These are phyloP conservation scores for Meriones psammophilus DNA, from an alignment of 2,797 vertebrate genomes.

Conservation along the genomic window DNA sequence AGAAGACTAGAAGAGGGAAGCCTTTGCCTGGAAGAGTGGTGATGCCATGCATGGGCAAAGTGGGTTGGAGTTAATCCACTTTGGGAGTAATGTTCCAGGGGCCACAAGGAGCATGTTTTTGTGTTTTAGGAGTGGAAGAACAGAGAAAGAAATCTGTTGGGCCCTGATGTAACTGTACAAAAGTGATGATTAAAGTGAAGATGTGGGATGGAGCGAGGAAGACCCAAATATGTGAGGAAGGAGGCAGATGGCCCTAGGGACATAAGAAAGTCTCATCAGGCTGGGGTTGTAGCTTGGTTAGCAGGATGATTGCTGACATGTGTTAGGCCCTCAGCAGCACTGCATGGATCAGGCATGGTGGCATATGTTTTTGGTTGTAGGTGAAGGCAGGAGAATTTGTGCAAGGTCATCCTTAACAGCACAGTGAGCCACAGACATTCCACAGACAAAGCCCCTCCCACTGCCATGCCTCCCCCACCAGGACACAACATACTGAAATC, in stretches of 20 bases:
- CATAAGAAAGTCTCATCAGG: not conserved
- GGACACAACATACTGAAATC: not conserved
- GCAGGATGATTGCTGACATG: no score
- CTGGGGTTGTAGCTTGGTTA: not conserved
- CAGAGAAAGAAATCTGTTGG: not conserved
- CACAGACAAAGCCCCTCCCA: not conserved
- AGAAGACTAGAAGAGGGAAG: not conserved
- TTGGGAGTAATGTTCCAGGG: no score
- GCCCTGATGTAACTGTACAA: accelerated
- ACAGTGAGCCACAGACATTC: not conserved
- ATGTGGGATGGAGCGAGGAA: not conserved
- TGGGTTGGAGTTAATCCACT: not conserved
- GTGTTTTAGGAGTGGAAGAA: not conserved
- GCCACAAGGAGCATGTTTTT: not conserved
- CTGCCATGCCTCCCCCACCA: not conserved
- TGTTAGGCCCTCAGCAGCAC: not conserved
- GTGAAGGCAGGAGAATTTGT: not conserved
- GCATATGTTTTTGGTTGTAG: not conserved
- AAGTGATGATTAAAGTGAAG: not conserved
- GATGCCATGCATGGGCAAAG: no score
- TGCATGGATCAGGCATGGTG: not conserved
- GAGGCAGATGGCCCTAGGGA: not conserved
- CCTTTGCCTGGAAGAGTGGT: not conserved
- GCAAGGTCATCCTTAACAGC: not conserved
- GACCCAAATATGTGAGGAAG: not conserved